Evolutionary conservation across 2,113 vertebrate genomes (phyloP), one percentile per base, ranked within the genome.

Genomic region (Ictalurus furcatus): DNA sequence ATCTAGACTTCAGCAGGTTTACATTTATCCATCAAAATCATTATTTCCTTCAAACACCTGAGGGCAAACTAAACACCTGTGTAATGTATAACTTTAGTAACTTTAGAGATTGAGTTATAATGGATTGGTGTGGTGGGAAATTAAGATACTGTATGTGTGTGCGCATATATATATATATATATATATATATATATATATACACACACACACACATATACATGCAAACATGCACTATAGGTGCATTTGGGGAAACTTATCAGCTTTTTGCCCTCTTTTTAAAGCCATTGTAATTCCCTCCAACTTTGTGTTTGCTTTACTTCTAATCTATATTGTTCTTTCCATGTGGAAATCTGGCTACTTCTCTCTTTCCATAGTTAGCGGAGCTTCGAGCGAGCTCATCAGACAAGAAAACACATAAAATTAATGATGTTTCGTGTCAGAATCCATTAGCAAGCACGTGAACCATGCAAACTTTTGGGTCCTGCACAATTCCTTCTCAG

Each of bases 371-470:
- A 92, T 94, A 95, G 94, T 96, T 95, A 95, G 93, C 95, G 89
- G 94, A 96, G 94, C 95, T 96, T 94, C 96, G 96, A 96, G 95
- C 94, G 92, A 94, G 94, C 95, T 96, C 96, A 97, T 97, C 95
- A 94, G 94, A 94, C 95, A 97, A 92, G 93, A 97, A 97, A 97
- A 96, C 95, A 96, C 92, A 95, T 95, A 94, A 91, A 94, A 96
- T 95, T 96, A 97, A 96, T 97, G 94, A 93, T 93, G 91, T 84
- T 94, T 96, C 94, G 93, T 93, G 2, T 58, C 95, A 93, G 92
- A 95, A 95, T 96, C 96, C 96, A 95, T 90, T 89, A 52, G 90
- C 30, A 65, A 81, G 86, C 74, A 89, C 25, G 65, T 83, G 89
- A 86, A 89, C 87, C 87, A 61, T 88, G 85, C 84, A 90, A 87